A percentile compares a stretch with the other conserved stretches of the same genome.
Evolutionary conservation across 1,140 invertebrate genomes (phyloP).

Genomic region (Zaprionus inermis): DNA sequence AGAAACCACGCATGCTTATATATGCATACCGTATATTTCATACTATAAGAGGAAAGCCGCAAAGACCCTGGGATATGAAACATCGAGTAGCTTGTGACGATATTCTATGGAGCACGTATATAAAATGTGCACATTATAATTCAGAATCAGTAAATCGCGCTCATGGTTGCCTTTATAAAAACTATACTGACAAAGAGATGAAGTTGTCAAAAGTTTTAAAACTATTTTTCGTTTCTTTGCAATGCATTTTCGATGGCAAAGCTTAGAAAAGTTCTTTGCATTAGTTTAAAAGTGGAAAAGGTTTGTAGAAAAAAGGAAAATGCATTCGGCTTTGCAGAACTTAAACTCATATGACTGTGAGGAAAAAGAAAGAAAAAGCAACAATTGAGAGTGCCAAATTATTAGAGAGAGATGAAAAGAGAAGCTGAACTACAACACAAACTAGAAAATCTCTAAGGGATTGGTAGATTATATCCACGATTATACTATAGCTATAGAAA

Average conservation of each 20-base stretch:
- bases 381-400: too few species aligned
- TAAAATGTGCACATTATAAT: too few species aligned
- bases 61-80: not conserved
- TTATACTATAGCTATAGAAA: not conserved
- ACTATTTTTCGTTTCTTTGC: conserved; percentile 20
- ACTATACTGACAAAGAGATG: not conserved
- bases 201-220: not conserved
- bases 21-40: too few species aligned
- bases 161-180: not conserved
- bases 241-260: conserved; percentile 13
- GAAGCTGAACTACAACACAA: not conserved
- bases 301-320: not conserved
- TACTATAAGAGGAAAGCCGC: not conserved
- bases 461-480: not conserved
- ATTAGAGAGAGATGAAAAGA: not conserved
- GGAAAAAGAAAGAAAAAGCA: not conserved
- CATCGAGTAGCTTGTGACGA: not conserved
- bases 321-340: conserved; percentile 11
- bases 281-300: not conserved
- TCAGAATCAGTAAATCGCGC: not conserved
- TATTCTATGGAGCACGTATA: too few species aligned
- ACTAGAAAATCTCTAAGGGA: not conserved
- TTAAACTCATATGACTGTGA: not conserved
- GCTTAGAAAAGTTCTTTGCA: conserved; percentile 18
- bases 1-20: not conserved